phyloP scores from a whole-genome alignment of 2,113 vertebrate species.

The Campylorhamphus procurvoides region DNA sequence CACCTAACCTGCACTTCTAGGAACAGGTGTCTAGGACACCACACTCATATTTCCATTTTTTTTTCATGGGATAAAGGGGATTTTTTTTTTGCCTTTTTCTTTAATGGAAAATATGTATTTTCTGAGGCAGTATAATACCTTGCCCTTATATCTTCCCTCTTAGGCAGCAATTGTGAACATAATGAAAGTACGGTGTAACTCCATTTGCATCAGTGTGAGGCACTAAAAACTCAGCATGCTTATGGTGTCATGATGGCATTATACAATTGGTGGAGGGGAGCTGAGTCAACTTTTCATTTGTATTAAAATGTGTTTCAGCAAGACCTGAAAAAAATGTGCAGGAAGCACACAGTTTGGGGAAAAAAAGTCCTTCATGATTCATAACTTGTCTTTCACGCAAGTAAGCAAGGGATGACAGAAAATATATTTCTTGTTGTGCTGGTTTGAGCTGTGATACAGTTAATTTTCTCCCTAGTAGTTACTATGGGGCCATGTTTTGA shows the following conservation, averaged over 20 bases:
- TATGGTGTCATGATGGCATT: fast-evolving
- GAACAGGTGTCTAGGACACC: not conserved
- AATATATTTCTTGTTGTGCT: not conserved
- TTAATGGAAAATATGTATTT: not conserved
- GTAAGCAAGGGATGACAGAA: not conserved
- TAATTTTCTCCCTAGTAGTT: not conserved
- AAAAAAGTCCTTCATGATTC: not conserved
- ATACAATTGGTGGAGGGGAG: not conserved
- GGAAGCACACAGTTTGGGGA: not conserved
- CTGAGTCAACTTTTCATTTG: not conserved
- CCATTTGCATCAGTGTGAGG: not conserved
- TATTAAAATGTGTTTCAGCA: not conserved
- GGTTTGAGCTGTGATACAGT: not conserved
- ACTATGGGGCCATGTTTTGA: not conserved
- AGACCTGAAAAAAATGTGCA: not conserved
- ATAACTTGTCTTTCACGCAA: not conserved
- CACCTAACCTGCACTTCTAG: not conserved
- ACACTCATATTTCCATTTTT: not conserved
- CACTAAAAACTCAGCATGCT: not conserved
- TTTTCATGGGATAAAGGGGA: not conserved
- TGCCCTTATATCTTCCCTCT: not conserved
- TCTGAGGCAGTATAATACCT: not conserved
- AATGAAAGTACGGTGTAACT: not conserved
- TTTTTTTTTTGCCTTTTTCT: not conserved
- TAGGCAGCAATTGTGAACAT: not conserved